Conservation (phyloP, 2,113 vertebrate genomes). For the Orycteropus afer region DNA sequence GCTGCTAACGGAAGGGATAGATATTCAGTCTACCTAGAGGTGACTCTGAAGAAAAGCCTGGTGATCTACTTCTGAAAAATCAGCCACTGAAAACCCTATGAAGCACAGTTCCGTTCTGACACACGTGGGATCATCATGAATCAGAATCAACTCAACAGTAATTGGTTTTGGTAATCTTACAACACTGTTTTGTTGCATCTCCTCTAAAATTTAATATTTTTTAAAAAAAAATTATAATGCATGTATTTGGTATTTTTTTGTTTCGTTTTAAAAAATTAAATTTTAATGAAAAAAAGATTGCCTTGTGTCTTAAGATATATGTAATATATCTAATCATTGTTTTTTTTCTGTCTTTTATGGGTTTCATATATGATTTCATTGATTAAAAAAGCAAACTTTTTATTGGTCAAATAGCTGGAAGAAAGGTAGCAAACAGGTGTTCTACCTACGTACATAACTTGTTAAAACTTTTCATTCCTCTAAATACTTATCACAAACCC, state of each 20-base stretch:
- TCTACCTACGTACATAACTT: neutral
- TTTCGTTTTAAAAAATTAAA: neutral
- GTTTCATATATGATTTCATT: neutral
- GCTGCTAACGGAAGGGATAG: too few species aligned
- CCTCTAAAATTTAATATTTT: slow-evolving; percentile 4
- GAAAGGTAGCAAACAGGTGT: neutral
- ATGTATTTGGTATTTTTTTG: neutral
- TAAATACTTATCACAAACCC: neutral
- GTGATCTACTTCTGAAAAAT: too few species aligned
- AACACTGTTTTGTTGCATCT: neutral
- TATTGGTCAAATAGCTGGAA: neutral
- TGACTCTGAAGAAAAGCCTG: too few species aligned
- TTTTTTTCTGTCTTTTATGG: neutral
- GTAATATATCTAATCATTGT: neutral
- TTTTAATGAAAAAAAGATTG: slow-evolving; percentile 11
- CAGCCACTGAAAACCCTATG: too few species aligned
- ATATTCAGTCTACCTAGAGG: too few species aligned
- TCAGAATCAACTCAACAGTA: too few species aligned
- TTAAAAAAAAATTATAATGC: neutral
- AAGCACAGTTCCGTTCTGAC: too few species aligned
- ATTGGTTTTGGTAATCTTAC: neutral
- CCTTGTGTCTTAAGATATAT: neutral
- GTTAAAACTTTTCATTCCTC: neutral
- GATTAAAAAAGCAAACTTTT: neutral
- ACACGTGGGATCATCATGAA: too few species aligned